phyloP scores from a whole-genome alignment of 2,888 invertebrate species.

The Catonia carolina region DNA sequence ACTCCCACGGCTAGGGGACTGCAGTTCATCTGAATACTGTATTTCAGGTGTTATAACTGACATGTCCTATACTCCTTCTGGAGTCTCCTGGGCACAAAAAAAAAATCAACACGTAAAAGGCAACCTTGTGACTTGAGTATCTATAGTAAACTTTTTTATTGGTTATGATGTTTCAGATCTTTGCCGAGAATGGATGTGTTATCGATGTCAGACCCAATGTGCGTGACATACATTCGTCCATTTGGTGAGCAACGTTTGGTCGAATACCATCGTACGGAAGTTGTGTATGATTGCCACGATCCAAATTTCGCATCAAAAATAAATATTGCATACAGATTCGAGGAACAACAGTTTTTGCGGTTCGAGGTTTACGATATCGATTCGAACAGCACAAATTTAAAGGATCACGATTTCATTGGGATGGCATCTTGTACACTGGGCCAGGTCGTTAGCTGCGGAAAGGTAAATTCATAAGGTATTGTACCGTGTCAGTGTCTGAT shows the following conservation, averaged over 20 bases:
- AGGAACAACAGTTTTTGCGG: constrained; percentile 49
- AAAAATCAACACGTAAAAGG: too few species aligned
- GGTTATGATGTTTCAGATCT: constrained; percentile 39
- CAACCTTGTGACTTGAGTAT: too few species aligned
- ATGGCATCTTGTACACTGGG: constrained; percentile 48
- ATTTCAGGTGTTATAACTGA: too few species aligned
- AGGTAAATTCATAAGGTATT: constrained; percentile 27
- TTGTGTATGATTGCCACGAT: constrained; percentile 44
- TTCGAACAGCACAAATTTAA: constrained; percentile 37
- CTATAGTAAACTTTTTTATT: too few species aligned
- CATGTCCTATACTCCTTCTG: too few species aligned
- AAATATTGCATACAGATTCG: constrained; percentile 49
- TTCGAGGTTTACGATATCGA: constrained; percentile 47
- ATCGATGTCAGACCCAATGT: constrained; percentile 52
- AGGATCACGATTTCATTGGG: constrained; percentile 48
- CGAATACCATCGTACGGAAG: constrained; percentile 44
- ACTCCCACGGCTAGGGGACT: too few species aligned
- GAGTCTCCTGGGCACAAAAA: too few species aligned
- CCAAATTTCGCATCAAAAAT: constrained; percentile 51
- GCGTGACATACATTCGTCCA: constrained; percentile 43
- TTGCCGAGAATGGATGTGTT: constrained; percentile 46
- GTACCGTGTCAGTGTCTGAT: too few species aligned
- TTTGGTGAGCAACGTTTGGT: constrained; percentile 41
- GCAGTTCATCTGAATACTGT: too few species aligned
- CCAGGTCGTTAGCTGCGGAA: constrained; percentile 39